Evolutionary conservation across 2,888 invertebrate genomes (phyloP), one percentile per base, ranked within the genome.

Genomic region (Drosophila aldrichi): DNA sequence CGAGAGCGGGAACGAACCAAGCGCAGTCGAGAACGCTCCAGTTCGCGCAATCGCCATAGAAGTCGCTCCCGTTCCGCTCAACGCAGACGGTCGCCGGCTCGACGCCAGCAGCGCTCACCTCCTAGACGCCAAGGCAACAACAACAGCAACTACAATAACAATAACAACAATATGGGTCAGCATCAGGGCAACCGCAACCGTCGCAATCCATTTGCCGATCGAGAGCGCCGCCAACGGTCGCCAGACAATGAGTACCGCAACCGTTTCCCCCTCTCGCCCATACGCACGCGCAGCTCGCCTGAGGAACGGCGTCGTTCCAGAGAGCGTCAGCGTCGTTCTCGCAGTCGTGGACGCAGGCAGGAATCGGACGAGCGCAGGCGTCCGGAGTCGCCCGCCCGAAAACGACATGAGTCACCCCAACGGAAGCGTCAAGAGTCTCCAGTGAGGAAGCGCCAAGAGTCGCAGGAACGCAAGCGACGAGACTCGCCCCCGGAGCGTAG

Each of bases 181-280:
- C 46, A 67, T 14, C 87, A 86, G 54, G 36, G 61, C 2, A 77
- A 74, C 29, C 82, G 81, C 54, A 82, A 84, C 38, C 83, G 91
- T n/a, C 90, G 89, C 3, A 91, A 92, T 70, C 90, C 90, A 1
- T 92, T 92, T 64, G 85, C 83, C 2, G 92, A 92, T 70, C 82
- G 91, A 0, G 92, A 91, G 22, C 87, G 92, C 41, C 87, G 91
- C 22, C 87, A 91, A 18, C 88, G 91, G 6, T 92, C 92, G 2
- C 86, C 74, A 3, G 91, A 85, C 9, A 83, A 87, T 61, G 91
- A 92, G 34, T 91, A 88, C 65, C 90, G 91, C 14, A 92, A 91
- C 74, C 91, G 92, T 3, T 89, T 89, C 36, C 91, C 91, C 1
- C 81, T 91, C 7, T 92, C 92, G 2, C 92, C 92, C 5, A 70